These are phyloP conservation scores for Pogonomyrmex barbatus DNA, from an alignment of 1,140 invertebrate genomes.

Conservation along the genomic window DNA sequence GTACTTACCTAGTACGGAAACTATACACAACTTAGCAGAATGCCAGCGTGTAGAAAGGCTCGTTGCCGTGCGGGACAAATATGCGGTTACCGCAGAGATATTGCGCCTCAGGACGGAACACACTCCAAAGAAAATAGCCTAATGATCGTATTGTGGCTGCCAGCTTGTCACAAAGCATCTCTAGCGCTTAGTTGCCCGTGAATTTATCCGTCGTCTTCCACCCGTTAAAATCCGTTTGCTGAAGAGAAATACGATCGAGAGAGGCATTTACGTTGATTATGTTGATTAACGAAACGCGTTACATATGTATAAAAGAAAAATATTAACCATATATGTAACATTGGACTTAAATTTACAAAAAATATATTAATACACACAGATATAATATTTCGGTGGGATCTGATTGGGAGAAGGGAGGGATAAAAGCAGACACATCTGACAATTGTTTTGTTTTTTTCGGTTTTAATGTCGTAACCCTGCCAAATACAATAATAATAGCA, in stretches of 20 bases:
- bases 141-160: slow-evolving; percentile 75
- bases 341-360: background rate
- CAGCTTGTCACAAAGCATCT: slow-evolving; percentile 67
- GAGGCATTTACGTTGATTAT: slow-evolving; percentile 57
- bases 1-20: slow-evolving; percentile 78
- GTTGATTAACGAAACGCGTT: background rate
- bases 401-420: background rate
- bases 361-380: background rate
- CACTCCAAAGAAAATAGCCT: slow-evolving; percentile 71
- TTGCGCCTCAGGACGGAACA: slow-evolving; percentile 67
- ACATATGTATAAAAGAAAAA: too few relatives aligned
- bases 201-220: slow-evolving; percentile 60
- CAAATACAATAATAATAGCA: slow-evolving; percentile 86
- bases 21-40: slow-evolving; percentile 74
- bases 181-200: background rate
- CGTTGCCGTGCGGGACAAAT: slow-evolving; percentile 78
- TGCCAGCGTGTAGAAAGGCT: slow-evolving; percentile 75
- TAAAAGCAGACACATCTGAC: background rate
- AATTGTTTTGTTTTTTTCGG: slow-evolving; percentile 68
- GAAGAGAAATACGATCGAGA: slow-evolving; percentile 54
- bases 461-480: slow-evolving; percentile 86
- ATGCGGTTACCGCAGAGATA: slow-evolving; percentile 70
- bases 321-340: too few relatives aligned
- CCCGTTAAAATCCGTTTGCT: background rate
- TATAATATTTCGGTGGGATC: background rate